Evolutionary conservation across 2,888 invertebrate species (phyloP).

Genomic region (Pocota personata): DNA sequence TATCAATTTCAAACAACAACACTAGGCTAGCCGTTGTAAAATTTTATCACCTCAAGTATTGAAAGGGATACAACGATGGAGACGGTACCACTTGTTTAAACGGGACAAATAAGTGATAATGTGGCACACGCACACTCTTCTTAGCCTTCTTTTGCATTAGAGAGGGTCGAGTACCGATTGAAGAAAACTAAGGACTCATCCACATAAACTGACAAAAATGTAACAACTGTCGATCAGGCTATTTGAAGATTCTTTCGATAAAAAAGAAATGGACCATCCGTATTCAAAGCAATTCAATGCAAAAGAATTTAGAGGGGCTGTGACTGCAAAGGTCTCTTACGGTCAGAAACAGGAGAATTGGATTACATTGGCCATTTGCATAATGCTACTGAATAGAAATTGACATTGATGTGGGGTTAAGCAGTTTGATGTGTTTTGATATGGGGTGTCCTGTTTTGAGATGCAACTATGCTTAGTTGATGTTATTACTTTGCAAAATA

Average conservation of each 20-base stretch:
- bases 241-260: conserved; percentile 39
- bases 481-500: conserved; percentile 36
- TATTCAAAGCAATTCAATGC: conserved; percentile 18
- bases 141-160: neutral
- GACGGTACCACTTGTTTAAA: conserved; percentile 31
- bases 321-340: conserved; percentile 36
- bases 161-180: conserved; percentile 8
- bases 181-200: conserved; percentile 21
- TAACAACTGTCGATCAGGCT: conserved; percentile 66
- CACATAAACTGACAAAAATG: conserved; percentile 54
- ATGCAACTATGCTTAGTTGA: conserved; percentile 8
- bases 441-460: conserved; percentile 31
- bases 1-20: conserved; percentile 67
- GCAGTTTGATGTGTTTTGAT: conserved; percentile 48
- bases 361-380: conserved; percentile 65
- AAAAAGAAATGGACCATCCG: conserved; percentile 17
- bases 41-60: conserved; percentile 68
- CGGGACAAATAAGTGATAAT: conserved; percentile 65
- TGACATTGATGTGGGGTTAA: conserved; percentile 64
- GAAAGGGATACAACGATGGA: conserved; percentile 15
- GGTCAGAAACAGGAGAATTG: conserved; percentile 48
- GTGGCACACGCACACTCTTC: neutral
- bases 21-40: conserved; percentile 55
- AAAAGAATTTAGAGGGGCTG: neutral
- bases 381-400: conserved; percentile 67